Percentiles rank a stretch among this genome's conserved stretches.
These are phyloP conservation scores for Mormyrus lacerda DNA, from an alignment of 2,113 vertebrate genomes.

Conservation along the genomic window DNA sequence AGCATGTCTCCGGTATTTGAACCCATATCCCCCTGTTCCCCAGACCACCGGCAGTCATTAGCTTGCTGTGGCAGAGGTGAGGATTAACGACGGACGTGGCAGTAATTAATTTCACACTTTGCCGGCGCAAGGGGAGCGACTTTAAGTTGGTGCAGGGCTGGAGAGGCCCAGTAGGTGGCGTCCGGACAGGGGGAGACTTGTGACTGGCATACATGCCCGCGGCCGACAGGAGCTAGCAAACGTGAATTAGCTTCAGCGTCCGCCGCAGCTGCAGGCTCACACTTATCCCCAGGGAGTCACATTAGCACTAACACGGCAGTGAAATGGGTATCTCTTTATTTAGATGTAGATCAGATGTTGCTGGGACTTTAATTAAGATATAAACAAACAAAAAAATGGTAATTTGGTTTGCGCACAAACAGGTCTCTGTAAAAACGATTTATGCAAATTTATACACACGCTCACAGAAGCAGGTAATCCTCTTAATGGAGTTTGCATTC, in stretches of 20 bases:
- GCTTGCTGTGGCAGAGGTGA: not conserved
- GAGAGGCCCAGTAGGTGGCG: not conserved
- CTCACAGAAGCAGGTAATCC: slow-evolving; percentile 1
- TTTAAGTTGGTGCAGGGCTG: not conserved
- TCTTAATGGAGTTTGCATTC: slow-evolving; percentile 3
- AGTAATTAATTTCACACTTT: slow-evolving; percentile 7
- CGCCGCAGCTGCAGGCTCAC: not conserved
- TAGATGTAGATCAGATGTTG: not conserved
- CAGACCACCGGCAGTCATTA: not conserved
- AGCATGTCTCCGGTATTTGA: not conserved
- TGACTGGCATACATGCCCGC: not conserved
- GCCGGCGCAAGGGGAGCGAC: not conserved
- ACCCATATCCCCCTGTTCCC: not conserved
- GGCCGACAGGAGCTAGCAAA: not conserved
- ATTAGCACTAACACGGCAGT: not conserved
- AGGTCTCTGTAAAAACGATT: not conserved
- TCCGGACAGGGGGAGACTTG: not conserved
- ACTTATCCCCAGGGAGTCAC: not conserved
- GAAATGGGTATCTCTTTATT: not conserved
- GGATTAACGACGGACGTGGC: not conserved
- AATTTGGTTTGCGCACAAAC: not conserved
- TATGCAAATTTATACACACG: not conserved
- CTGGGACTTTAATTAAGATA: slow-evolving; percentile 7
- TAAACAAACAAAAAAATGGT: not conserved
- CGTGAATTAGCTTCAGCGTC: not conserved